Evolutionary conservation across 2,888 invertebrate species (phyloP), one percentile per base, ranked within the genome.

Genomic region (Bellardia bayeri): DNA sequence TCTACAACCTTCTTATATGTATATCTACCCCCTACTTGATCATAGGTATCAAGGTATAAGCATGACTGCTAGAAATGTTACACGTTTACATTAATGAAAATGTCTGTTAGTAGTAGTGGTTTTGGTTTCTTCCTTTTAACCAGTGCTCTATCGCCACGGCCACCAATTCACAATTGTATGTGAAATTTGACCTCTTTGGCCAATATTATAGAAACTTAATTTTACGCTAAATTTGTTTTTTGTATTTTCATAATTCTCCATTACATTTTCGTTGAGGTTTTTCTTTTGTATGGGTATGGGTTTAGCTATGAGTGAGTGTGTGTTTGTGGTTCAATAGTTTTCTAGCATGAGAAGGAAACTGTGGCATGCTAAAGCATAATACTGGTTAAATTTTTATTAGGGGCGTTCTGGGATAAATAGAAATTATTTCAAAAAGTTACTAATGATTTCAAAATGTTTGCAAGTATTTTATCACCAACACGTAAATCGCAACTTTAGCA

Each of bases 191-290:
- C 82, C 82, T 79, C 74, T 82, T 68, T 79, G 72, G 42, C 30
- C 72, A 63, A 68, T 49, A 74, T 75, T 82, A 87, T 82, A 79
- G 82, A 85, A 87, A 87, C 74, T 85, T 87, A 87, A 87, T 87
- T 87, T 87, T 87, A 87, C 87, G 87, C 85, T 87, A 85, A 87
- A 87, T 87, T 87, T 87, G 85, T 64, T 87, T 81, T 81, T 42
- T 58, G 40, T 68, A 9, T 74, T 64, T 74, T 78, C 56, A 83
- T 83, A 83, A 78, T 83, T 83, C 78, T 78, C 78, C 54, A 71
- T 78, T 56, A 78, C 56, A 75, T 61, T 40, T 69, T 51, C 5
- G 23, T 2, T 14, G 23, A 14, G 30, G 23, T 23, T 23, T 23
- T 74, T 37, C n/a, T 30, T 58, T 42, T 49, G 45, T 30, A 6